Evolutionary conservation across 92 coral and sea anemone genomes (phyloP).

Genomic region (Zoanthus sociatus): DNA sequence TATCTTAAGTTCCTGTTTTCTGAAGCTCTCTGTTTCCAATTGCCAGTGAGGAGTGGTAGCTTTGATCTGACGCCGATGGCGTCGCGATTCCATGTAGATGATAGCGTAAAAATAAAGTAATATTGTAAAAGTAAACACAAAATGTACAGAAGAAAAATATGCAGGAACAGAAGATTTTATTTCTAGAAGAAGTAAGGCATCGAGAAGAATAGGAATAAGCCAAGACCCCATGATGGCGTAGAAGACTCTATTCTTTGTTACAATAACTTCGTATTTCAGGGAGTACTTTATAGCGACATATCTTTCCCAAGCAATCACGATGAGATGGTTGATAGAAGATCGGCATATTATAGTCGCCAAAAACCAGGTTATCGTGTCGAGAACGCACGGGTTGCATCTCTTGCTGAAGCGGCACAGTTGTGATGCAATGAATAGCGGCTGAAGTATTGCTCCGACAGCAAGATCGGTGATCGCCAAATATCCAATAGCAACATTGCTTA

Average conservation of each 20-base stretch:
- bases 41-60: neutral
- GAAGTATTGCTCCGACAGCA: neutral
- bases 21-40: neutral
- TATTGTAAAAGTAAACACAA: neutral
- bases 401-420: neutral
- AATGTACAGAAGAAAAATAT: neutral
- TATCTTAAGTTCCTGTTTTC: neutral
- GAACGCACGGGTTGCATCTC: neutral
- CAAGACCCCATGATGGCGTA: neutral
- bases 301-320: neutral
- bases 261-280: neutral
- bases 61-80: neutral
- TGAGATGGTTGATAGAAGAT: neutral
- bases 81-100: neutral
- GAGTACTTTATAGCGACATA: neutral
- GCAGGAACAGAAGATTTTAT: neutral
- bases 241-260: neutral
- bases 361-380: neutral
- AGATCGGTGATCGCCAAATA: conserved; percentile 1
- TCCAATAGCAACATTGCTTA: neutral
- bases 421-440: neutral
- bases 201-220: neutral
- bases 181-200: neutral
- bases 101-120: neutral
- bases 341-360: neutral